Evolutionary conservation across 2,888 invertebrate species (phyloP).

Genomic region (Mellilla xanthometata): DNA sequence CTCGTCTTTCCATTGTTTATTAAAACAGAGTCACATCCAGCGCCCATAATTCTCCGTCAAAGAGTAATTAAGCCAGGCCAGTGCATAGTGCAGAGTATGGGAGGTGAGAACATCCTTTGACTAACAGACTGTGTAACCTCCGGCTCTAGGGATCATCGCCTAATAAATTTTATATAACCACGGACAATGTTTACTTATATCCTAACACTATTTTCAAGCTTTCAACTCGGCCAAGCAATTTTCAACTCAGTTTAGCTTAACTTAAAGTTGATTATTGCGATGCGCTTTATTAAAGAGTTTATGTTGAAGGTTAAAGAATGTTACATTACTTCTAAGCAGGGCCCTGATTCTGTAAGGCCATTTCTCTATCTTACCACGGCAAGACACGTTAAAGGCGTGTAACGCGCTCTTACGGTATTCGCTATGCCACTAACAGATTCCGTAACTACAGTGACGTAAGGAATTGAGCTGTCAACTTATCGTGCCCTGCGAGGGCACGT

Average conservation of each 20-base stretch:
- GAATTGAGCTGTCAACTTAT: too few relatives aligned
- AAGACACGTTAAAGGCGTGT: too few relatives aligned
- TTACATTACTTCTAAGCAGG: conserved; percentile 35
- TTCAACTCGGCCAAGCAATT: conserved; percentile 14
- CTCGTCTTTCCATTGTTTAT: too few relatives aligned
- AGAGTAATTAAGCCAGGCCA: conserved; percentile 48
- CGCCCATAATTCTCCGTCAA: conserved; percentile 12
- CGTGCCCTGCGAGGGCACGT: too few relatives aligned
- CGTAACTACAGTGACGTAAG: too few relatives aligned
- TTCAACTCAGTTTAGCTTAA: conserved; percentile 18
- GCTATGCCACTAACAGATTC: too few relatives aligned
- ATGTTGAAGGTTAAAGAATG: conserved; percentile 27
- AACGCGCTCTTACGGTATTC: too few relatives aligned
- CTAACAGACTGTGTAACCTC: conserved; percentile 47
- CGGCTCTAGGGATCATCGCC: conserved; percentile 38
- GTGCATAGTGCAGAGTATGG: conserved; percentile 49
- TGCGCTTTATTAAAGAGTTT: conserved; percentile 10
- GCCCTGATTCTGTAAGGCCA: too few relatives aligned
- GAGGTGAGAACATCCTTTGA: conserved; percentile 52
- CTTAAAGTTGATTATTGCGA: conserved; percentile 7
- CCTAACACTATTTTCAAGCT: conserved; percentile 3
- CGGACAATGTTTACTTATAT: conserved; percentile 22
- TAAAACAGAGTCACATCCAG: conserved; percentile 37
- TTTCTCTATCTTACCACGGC: too few relatives aligned
- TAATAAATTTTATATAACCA: conserved; percentile 46